Conservation (phyloP, 92 coral and sea anemone species). For the Epizoanthus scotinus region DNA sequence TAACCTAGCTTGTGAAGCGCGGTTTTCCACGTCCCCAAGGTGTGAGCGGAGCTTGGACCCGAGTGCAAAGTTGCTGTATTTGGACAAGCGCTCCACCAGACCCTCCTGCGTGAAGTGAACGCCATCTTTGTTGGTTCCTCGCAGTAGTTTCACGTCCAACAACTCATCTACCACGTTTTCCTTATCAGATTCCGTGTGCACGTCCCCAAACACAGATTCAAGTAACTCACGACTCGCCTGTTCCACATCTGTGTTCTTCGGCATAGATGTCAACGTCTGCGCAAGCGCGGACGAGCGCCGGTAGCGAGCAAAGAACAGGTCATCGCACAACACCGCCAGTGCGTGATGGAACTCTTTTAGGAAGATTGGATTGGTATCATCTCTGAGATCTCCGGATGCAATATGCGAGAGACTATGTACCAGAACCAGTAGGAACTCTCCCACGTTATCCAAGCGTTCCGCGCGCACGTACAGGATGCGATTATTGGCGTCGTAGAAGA, state of each 20-base stretch:
- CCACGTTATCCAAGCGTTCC: slow-evolving; percentile 96
- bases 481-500: slow-evolving; percentile 95
- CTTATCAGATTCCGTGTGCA: slow-evolving; percentile 79
- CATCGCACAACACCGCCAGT: slow-evolving; percentile 93
- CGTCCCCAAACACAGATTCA: slow-evolving; percentile 82
- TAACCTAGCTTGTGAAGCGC: slow-evolving; percentile 74
- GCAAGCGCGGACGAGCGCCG: slow-evolving; percentile 92
- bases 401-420: slow-evolving; percentile 96
- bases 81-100: slow-evolving; percentile 80
- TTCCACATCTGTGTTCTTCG: slow-evolving; percentile 60
- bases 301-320: slow-evolving; percentile 98
- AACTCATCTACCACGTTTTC: slow-evolving; percentile 88
- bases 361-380: slow-evolving; percentile 94
- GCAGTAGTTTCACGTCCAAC: slow-evolving; percentile 84
- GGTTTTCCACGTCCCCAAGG: slow-evolving; percentile 86
- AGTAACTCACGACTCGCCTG: slow-evolving; percentile 73
- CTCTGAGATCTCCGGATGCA: slow-evolving; percentile 93
- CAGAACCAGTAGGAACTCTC: slow-evolving; percentile 90
- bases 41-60: slow-evolving; percentile 84
- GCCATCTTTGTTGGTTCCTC: slow-evolving; percentile 93
- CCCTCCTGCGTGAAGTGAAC: slow-evolving; percentile 97
- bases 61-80: slow-evolving; percentile 90
- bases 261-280: slow-evolving; percentile 72
- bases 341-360: slow-evolving; percentile 96
- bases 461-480: slow-evolving; percentile 89